Conservation (phyloP, 2,113 vertebrate species). For the Semicossyphus pulcher region DNA sequence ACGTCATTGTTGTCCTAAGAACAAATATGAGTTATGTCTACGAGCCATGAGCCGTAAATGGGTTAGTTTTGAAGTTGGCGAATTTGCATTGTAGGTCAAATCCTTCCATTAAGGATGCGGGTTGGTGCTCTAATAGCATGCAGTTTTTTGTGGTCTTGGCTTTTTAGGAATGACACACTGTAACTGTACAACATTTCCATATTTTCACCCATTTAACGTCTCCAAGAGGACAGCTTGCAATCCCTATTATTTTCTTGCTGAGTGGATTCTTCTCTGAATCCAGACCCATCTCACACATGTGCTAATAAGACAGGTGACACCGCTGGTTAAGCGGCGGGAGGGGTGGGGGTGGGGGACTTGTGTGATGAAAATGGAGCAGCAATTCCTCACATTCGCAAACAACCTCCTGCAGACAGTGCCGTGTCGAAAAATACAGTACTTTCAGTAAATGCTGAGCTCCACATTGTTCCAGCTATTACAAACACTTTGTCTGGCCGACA, state of each 20-base stretch:
- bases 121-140: slow-evolving; percentile 23
- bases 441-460: slow-evolving; percentile 52
- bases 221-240: slow-evolving; percentile 40
- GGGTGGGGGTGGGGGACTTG: neutral
- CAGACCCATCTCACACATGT: slow-evolving; percentile 28
- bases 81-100: slow-evolving; percentile 52
- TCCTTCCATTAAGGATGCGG: neutral
- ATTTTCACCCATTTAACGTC: slow-evolving; percentile 41
- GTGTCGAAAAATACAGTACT: slow-evolving; percentile 28
- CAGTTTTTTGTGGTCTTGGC: neutral
- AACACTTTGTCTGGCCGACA: slow-evolving; percentile 50
- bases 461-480: slow-evolving; percentile 37
- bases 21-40: slow-evolving; percentile 61
- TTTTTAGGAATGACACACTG: slow-evolving; percentile 40
- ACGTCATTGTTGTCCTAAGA: slow-evolving; percentile 63
- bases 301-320: slow-evolving; percentile 66
- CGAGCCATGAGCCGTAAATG: slow-evolving; percentile 20
- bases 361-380: slow-evolving; percentile 50
- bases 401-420: slow-evolving; percentile 24
- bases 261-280: slow-evolving; percentile 44
- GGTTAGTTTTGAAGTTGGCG: slow-evolving; percentile 45
- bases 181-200: slow-evolving; percentile 41
- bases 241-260: slow-evolving; percentile 65
- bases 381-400: slow-evolving; percentile 56
- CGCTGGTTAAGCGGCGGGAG: slow-evolving; percentile 6